Evolutionary conservation across 2,797 vertebrate genomes (phyloP).

Genomic region (Salmo trutta): DNA sequence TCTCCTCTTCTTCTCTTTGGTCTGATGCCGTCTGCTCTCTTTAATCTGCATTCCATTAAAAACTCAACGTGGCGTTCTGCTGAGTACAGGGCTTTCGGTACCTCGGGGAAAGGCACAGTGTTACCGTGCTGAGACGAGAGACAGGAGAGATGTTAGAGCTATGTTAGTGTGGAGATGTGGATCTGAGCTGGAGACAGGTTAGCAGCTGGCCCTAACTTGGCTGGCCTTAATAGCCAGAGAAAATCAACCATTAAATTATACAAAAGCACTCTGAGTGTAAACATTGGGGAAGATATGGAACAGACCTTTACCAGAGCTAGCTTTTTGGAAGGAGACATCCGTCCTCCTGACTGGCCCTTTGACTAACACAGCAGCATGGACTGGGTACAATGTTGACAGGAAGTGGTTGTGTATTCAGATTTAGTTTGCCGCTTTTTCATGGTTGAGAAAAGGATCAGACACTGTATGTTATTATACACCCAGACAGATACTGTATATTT

Average conservation of each 20-base stretch:
- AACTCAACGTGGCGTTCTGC: slow-evolving; percentile 45
- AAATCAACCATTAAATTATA: slow-evolving; percentile 73
- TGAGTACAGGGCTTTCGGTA: slow-evolving; percentile 43
- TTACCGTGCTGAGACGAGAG: slow-evolving; percentile 17
- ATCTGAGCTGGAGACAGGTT: neutral
- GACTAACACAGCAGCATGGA: slow-evolving; percentile 15
- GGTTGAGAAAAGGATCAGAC: neutral
- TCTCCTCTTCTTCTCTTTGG: slow-evolving; percentile 34
- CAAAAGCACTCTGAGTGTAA: slow-evolving; percentile 68
- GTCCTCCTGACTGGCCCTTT: slow-evolving; percentile 45
- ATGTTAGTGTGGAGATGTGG: neutral
- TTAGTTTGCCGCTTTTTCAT: neutral
- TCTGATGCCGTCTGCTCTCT: too few relatives aligned
- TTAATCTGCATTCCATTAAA: slow-evolving; percentile 20
- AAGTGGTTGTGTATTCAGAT: neutral
- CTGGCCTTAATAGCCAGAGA: slow-evolving; percentile 51
- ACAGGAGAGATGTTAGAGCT: neutral
- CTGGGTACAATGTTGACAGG: neutral
- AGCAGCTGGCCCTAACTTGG: neutral
- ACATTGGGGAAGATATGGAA: slow-evolving; percentile 59
- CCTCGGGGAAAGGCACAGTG: slow-evolving; percentile 38
- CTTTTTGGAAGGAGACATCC: slow-evolving; percentile 44
- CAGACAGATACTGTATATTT: too few relatives aligned
- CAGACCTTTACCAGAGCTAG: slow-evolving; percentile 31
- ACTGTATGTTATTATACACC: too few relatives aligned